Percentiles rank a stretch among this genome's conserved stretches.
These are phyloP conservation scores for Synchiropus splendidus DNA, from an alignment of 2,113 vertebrate genomes.

Conservation along the genomic window DNA sequence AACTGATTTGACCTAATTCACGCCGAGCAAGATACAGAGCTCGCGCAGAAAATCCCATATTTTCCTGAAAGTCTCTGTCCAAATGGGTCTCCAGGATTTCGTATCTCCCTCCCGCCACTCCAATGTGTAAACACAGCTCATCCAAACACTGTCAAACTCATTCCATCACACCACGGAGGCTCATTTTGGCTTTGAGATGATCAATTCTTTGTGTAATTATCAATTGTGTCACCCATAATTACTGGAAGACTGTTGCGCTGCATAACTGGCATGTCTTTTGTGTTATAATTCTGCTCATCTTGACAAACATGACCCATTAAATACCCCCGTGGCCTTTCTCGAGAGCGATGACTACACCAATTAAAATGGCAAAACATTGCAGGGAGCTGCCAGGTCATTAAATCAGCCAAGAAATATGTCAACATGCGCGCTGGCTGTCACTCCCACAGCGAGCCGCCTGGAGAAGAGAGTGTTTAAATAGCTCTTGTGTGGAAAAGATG, in stretches of 20 bases:
- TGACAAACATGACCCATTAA: conserved; percentile 68
- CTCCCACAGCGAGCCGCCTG: conserved; percentile 16
- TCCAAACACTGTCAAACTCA: conserved; percentile 52
- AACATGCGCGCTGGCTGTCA: conserved; percentile 44
- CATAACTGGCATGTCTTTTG: conserved; percentile 63
- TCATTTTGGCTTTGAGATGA: conserved; percentile 56
- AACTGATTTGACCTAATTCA: conserved; percentile 45
- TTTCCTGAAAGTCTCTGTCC: conserved; percentile 5
- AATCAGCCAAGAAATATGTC: conserved; percentile 54
- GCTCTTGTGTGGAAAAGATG: no score
- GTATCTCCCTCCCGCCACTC: no score
- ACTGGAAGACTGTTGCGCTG: conserved; percentile 46
- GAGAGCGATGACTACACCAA: conserved; percentile 64
- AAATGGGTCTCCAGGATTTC: conserved; percentile 19
- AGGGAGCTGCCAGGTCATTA: conserved; percentile 63
- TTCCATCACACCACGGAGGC: conserved; percentile 51
- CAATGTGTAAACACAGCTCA: conserved; percentile 39
- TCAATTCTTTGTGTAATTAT: conserved; percentile 58
- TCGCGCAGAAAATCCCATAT: conserved; percentile 12
- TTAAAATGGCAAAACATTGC: conserved; percentile 66
- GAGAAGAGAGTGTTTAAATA: not conserved
- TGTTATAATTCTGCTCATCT: conserved; percentile 65
- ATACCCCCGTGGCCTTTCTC: conserved; percentile 61
- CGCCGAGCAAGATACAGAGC: conserved; percentile 10
- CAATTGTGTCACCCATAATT: conserved; percentile 63